Evolutionary conservation across 2,797 vertebrate species (phyloP).

Genomic region (Megaceryle alcyon): DNA sequence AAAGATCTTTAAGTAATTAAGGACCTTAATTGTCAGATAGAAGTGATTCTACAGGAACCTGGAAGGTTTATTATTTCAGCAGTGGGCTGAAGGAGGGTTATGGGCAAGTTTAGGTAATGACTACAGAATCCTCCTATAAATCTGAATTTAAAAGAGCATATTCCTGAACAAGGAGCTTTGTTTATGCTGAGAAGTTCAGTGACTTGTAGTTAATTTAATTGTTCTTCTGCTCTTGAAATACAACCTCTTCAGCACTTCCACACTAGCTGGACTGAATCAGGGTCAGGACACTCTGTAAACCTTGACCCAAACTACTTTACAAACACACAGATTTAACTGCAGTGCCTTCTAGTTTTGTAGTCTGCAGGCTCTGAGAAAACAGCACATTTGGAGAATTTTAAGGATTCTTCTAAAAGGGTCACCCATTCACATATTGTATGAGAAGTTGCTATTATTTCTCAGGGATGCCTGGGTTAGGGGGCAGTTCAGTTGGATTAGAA

Average conservation of each 20-base stretch:
- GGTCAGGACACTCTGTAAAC: background rate
- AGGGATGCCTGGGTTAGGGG: background rate
- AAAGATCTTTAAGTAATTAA: background rate
- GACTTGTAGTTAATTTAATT: background rate
- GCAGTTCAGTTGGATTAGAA: background rate
- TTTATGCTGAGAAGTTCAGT: background rate
- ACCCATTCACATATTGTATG: background rate
- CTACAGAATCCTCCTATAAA: background rate
- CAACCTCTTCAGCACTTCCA: background rate
- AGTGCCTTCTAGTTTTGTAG: background rate
- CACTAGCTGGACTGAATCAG: background rate
- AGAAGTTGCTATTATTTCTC: background rate
- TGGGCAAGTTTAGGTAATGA: background rate
- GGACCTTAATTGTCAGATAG: background rate
- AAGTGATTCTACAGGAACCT: background rate
- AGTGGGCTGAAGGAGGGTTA: background rate
- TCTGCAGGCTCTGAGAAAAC: background rate
- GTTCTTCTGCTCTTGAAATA: slow-evolving; percentile 19
- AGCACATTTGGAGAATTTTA: background rate
- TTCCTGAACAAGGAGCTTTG: background rate
- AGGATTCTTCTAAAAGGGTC: background rate
- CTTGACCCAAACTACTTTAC: background rate
- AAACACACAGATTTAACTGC: background rate
- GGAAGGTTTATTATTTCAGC: background rate
- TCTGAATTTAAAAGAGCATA: background rate